These are phyloP conservation scores for Montipora capitata DNA, from an alignment of 92 coral and sea anemone genomes.

Conservation along the genomic window DNA sequence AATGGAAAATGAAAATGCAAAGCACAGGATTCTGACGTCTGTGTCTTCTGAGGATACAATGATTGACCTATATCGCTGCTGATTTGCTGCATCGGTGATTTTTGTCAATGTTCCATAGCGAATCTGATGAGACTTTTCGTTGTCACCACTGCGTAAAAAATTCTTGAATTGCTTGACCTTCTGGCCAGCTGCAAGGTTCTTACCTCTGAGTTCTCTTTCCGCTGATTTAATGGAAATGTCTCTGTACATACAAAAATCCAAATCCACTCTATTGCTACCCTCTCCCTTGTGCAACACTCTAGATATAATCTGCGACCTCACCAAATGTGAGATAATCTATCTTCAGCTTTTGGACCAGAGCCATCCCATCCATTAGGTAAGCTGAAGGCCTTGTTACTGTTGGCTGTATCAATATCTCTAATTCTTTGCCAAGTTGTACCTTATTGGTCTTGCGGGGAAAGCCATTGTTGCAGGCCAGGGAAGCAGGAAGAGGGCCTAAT, in stretches of 20 bases:
- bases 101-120: conserved; percentile 61
- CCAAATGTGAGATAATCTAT: conserved; percentile 45
- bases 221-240: conserved; percentile 43
- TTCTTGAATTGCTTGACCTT: conserved; percentile 39
- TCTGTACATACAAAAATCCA: conserved; percentile 56
- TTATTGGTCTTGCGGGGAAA: conserved; percentile 61
- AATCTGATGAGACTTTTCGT: conserved; percentile 59
- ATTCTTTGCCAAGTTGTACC: conserved; percentile 54
- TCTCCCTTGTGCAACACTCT: conserved; percentile 49
- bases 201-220: conserved; percentile 52
- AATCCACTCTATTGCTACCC: conserved; percentile 33
- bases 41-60: conserved; percentile 58
- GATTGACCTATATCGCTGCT: conserved; percentile 29
- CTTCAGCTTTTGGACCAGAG: conserved; percentile 47
- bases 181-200: conserved; percentile 56
- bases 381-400: conserved; percentile 20
- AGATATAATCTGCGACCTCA: conserved; percentile 19
- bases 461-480: conserved; percentile 58
- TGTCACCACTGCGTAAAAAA: conserved; percentile 47
- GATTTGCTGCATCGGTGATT: conserved; percentile 39
- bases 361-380: conserved; percentile 43
- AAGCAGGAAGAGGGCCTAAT: conserved; percentile 71
- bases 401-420: conserved; percentile 44
- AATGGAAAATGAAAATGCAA: conserved; percentile 36
- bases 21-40: conserved; percentile 50